Percentiles rank a stretch among this genome's conserved stretches.
Conservation (phyloP, 2,113 vertebrate species). For the Nannobrachium achirus region DNA sequence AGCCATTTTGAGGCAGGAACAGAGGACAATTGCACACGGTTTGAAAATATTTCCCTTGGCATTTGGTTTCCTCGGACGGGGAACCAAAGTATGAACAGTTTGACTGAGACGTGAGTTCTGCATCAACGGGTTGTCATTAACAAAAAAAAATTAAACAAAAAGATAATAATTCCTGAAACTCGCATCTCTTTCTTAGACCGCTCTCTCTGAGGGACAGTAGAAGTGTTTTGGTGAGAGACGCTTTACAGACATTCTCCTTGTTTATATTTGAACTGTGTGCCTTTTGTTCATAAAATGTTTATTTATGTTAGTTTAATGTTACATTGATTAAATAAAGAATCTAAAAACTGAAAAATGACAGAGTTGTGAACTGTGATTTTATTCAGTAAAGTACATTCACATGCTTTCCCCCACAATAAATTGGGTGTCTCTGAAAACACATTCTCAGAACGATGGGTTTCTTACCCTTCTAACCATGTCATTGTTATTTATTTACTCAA, state of each 20-base stretch:
- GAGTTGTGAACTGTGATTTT: constrained; percentile 29
- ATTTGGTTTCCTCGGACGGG: constrained; percentile 30
- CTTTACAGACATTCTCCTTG: constrained; percentile 86
- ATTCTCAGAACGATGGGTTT: too few relatives aligned
- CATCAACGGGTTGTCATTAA: constrained; percentile 26
- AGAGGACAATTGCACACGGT: constrained; percentile 43
- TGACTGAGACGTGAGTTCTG: constrained; percentile 37
- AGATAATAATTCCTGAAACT: constrained; percentile 49
- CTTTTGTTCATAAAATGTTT: constrained; percentile 92
- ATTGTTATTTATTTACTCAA: too few relatives aligned
- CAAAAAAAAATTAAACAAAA: constrained; percentile 18
- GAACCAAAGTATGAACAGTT: constrained; percentile 43
- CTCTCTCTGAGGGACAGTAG: constrained; percentile 62
- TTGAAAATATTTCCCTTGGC: constrained; percentile 38
- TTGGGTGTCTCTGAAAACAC: too few relatives aligned
- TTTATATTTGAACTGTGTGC: constrained; percentile 90
- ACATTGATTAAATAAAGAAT: constrained; percentile 81
- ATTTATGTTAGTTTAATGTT: constrained; percentile 93
- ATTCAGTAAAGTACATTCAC: too few relatives aligned
- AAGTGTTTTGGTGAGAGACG: constrained; percentile 78
- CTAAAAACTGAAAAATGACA: constrained; percentile 60
- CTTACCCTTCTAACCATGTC: too few relatives aligned
- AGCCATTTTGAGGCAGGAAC: constrained; percentile 34
- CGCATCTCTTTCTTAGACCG: constrained; percentile 52
- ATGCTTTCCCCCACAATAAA: too few relatives aligned